Conservation (phyloP, 1,140 invertebrate species). For the Calephelis nemesis region DNA sequence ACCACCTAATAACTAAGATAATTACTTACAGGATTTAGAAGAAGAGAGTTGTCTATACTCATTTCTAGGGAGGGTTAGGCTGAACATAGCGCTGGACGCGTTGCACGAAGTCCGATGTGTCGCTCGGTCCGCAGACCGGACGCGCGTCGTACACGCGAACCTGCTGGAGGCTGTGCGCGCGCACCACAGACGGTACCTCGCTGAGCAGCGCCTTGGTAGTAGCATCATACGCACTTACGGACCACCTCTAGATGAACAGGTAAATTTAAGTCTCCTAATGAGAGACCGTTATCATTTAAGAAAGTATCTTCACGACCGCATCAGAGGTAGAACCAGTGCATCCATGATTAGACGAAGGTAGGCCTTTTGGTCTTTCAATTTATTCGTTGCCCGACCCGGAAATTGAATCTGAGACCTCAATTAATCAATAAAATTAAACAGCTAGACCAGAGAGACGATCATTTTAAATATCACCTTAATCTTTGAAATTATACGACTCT, state of each 20-base stretch:
- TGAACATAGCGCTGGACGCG: constrained; percentile 58
- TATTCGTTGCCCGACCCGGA: too few relatives aligned
- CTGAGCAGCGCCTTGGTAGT: constrained; percentile 14
- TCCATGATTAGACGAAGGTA: too few relatives aligned
- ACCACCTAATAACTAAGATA: neutral
- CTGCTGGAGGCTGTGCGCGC: constrained; percentile 44
- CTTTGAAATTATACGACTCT: too few relatives aligned
- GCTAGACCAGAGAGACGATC: too few relatives aligned
- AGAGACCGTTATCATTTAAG: too few relatives aligned
- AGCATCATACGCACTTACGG: constrained; percentile 46
- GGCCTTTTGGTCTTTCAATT: too few relatives aligned
- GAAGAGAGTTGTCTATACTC: constrained; percentile 54
- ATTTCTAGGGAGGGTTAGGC: constrained; percentile 50
- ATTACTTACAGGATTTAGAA: constrained; percentile 39
- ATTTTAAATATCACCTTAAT: too few relatives aligned
- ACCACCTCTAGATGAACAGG: constrained; percentile 51
- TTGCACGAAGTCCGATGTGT: constrained; percentile 52
- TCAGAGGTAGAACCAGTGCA: too few relatives aligned
- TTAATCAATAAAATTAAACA: too few relatives aligned
- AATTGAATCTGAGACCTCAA: too few relatives aligned
- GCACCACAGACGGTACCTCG: constrained; percentile 36
- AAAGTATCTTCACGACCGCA: too few relatives aligned
- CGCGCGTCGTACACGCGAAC: constrained; percentile 35
- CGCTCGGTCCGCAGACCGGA: constrained; percentile 50
- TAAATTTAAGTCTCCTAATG: constrained; percentile 17